Conservation (phyloP, 2,888 invertebrate genomes). For the Zaprionus obscuricornis region DNA sequence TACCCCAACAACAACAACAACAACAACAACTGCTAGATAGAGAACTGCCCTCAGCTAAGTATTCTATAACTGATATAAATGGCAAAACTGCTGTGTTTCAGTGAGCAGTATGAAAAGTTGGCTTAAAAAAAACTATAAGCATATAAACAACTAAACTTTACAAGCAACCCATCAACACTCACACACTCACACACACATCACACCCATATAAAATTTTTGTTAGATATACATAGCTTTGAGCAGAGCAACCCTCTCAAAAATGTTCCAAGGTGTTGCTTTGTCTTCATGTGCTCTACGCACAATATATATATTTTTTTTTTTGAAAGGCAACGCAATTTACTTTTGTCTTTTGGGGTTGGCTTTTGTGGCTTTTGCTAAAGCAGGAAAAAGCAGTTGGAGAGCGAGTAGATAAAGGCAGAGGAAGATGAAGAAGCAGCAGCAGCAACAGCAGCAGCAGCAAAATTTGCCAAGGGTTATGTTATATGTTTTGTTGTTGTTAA, state of each 20-base stretch:
- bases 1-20: constrained; percentile 20
- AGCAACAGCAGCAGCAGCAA: too few species aligned
- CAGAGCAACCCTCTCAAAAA: constrained; percentile 39
- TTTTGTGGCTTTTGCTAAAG: constrained; percentile 41
- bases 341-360: constrained; percentile 63
- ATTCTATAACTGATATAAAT: constrained; percentile 35
- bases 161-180: constrained; percentile 20
- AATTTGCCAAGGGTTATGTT: constrained; percentile 33
- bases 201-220: constrained; percentile 11
- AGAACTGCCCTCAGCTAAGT: constrained; percentile 38
- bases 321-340: constrained; percentile 71
- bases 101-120: too few species aligned
- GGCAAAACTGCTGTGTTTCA: too few species aligned
- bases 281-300: constrained; percentile 64
- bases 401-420: too few species aligned
- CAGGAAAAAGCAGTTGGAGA: too few species aligned
- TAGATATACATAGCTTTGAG: constrained; percentile 7
- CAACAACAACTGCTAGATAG: constrained; percentile 31
- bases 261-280: constrained; percentile 71
- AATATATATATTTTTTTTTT: constrained; percentile 19
- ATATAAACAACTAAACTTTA: background rate
- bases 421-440: constrained; percentile 3
- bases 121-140: too few species aligned
- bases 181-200: constrained; percentile 27
- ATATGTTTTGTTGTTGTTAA: constrained; percentile 18